Percentiles rank a stretch among this genome's conserved stretches.
Conservation (phyloP, 64 coral and sea anemone species). For the Montipora capricornis region DNA sequence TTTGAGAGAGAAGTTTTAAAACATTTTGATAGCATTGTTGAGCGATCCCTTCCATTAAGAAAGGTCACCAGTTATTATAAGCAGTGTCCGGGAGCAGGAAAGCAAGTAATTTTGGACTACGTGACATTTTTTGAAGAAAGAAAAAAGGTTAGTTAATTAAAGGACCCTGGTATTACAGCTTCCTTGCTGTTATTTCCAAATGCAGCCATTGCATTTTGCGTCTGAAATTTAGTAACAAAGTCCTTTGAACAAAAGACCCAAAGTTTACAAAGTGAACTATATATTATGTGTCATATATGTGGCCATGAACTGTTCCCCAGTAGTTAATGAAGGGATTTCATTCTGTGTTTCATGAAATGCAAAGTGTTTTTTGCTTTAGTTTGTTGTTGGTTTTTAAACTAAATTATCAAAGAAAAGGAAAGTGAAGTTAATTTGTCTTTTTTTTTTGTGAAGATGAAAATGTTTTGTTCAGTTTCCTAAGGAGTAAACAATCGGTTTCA, state of each 20-base stretch:
- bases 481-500: neutral
- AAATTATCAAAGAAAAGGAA: neutral
- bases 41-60: slow-evolving; percentile 37
- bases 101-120: slow-evolving; percentile 45
- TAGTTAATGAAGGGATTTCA: neutral
- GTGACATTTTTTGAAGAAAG: slow-evolving; percentile 58
- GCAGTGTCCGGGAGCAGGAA: slow-evolving; percentile 28
- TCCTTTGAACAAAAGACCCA: neutral
- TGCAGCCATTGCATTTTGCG: slow-evolving; percentile 16
- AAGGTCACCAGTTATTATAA: slow-evolving; percentile 26
- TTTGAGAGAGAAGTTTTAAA: neutral
- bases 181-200: slow-evolving; percentile 18
- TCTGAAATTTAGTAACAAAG: neutral
- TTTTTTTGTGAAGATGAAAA: neutral
- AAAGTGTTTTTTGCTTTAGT: neutral
- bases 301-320: neutral
- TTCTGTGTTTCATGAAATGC: neutral
- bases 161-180: neutral
- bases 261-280: neutral
- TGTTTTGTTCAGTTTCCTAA: neutral
- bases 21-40: slow-evolving; percentile 24
- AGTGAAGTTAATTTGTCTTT: neutral
- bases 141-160: slow-evolving; percentile 27
- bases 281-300: neutral
- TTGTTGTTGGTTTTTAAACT: neutral